Base-by-base conservation (phyloP, 2,888 invertebrate species). In the Synergus japonicus region DNA sequence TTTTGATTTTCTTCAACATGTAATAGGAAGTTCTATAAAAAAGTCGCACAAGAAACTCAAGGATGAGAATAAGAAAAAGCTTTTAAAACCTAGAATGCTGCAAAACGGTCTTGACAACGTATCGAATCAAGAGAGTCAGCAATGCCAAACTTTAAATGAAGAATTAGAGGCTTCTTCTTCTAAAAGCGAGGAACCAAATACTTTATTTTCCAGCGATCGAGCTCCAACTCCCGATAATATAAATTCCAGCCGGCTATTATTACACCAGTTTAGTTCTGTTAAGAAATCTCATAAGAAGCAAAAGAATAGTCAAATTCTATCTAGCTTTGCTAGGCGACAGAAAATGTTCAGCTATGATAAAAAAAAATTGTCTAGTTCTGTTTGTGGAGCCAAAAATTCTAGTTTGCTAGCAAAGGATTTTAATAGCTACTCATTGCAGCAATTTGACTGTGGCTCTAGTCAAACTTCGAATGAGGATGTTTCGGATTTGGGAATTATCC, bases 231-330 rank as follows among this genome's bases (percentile, higher is more conserved):
- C 91, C 0, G 91, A 91, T 18, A 89, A 88, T 65, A 66, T 89
- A 0, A 91, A 89, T 79, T 91, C 91, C 8, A 91, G 91, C 80
- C 84, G 91, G 79, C 77, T 91, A 12, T 82, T 91, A 18, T 76
- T 91, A 12, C 82, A 87, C 0, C 87, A 89, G 64, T 91, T 86
- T 76, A 88, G 86, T 80, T 90, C 90, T 1, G 88, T 90, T 4
- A 90, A 90, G 79, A 90, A 90, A 44, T 90, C 90, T 4, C 90
- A 90, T 65, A 87, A 86, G 22, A 90, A 90, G 76, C 89, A 90
- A 41, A 91, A 91, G 46, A 86, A 86, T 44, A 85, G 81, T n/a
- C 89, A 89, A 78, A 88, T 85, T 43, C 13, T 88, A n/a, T 85
- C 83, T 1, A 85, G 83, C 10, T 87, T 85, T 76, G 79, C 83